Conservation (phyloP, 1,140 invertebrate species). For the Psilanteris sp. region DNA sequence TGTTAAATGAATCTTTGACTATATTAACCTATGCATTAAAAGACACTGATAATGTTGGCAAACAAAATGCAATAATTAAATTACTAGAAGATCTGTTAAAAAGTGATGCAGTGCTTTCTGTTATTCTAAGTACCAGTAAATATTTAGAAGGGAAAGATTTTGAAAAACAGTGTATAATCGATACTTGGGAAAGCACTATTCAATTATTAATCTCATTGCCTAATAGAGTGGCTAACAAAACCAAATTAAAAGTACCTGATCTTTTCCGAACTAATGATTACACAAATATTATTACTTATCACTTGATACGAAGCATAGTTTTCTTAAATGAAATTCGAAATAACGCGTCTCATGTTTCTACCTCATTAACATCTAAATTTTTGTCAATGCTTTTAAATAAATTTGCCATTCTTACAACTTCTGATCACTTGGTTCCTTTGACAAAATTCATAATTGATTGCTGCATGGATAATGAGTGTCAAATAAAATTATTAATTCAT, state of each 20-base stretch:
- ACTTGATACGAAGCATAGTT: constrained; percentile 82
- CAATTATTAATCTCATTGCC: constrained; percentile 85
- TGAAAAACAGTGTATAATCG: constrained; percentile 60
- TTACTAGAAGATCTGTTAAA: constrained; percentile 80
- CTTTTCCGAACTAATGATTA: constrained; percentile 82
- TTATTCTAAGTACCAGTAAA: constrained; percentile 75
- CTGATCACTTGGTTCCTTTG: constrained; percentile 76
- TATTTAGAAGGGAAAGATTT: constrained; percentile 8
- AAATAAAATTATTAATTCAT: constrained; percentile 64
- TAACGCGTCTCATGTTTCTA: no score
- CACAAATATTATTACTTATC: constrained; percentile 82
- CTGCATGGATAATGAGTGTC: constrained; percentile 63
- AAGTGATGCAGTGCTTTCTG: constrained; percentile 81
- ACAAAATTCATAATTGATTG: constrained; percentile 74
- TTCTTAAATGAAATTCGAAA: constrained; percentile 80
- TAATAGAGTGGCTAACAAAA: constrained; percentile 84
- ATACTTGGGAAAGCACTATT: constrained; percentile 80
- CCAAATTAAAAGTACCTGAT: constrained; percentile 80
- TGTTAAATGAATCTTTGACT: constrained; percentile 80
- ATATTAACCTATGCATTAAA: constrained; percentile 79
- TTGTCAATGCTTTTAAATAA: constrained; percentile 83
- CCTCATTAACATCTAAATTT: no score
- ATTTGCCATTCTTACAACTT: constrained; percentile 81
- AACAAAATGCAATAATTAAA: constrained; percentile 70
- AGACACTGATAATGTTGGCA: constrained; percentile 66